Conservation (phyloP, 2,113 vertebrate species). For the Cranoglanis bouderius region DNA sequence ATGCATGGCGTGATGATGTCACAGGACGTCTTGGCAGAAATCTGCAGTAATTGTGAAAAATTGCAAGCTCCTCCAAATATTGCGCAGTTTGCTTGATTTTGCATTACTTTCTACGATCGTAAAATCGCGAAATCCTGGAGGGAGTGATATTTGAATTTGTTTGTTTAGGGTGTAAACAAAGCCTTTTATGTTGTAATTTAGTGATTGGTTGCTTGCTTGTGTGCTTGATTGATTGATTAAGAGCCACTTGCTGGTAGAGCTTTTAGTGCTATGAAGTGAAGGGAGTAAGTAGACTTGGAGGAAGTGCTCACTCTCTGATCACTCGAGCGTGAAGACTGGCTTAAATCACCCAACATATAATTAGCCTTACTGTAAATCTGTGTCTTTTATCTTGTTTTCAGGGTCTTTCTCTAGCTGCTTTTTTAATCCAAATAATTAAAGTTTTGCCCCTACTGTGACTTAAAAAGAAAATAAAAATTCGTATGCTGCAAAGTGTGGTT, state of each 20-base stretch:
- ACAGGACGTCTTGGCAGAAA: too few relatives aligned
- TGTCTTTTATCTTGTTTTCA: constrained; percentile 30
- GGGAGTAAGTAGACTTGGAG: constrained; percentile 43
- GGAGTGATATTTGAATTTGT: neutral
- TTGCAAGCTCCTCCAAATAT: too few relatives aligned
- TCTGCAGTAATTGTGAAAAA: too few relatives aligned
- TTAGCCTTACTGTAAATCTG: constrained; percentile 60
- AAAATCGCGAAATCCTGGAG: too few relatives aligned
- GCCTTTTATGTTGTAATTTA: neutral
- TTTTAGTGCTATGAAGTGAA: constrained; percentile 36
- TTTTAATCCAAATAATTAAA: neutral
- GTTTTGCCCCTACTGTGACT: neutral
- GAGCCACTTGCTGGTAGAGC: neutral
- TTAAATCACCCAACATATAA: constrained; percentile 54
- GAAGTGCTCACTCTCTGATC: constrained; percentile 55
- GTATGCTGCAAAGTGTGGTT: neutral
- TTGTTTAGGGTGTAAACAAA: neutral
- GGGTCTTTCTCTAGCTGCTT: neutral
- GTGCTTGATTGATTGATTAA: neutral
- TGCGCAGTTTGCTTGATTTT: too few relatives aligned
- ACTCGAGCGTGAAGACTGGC: constrained; percentile 55
- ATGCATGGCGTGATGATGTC: too few relatives aligned
- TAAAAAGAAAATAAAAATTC: neutral
- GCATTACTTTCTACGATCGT: too few relatives aligned
- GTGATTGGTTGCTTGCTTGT: neutral